Percentiles rank a stretch among this genome's conserved stretches.
Evolutionary conservation across 1,140 invertebrate species (phyloP).

Genomic region (Pemphigus obesinymphae): DNA sequence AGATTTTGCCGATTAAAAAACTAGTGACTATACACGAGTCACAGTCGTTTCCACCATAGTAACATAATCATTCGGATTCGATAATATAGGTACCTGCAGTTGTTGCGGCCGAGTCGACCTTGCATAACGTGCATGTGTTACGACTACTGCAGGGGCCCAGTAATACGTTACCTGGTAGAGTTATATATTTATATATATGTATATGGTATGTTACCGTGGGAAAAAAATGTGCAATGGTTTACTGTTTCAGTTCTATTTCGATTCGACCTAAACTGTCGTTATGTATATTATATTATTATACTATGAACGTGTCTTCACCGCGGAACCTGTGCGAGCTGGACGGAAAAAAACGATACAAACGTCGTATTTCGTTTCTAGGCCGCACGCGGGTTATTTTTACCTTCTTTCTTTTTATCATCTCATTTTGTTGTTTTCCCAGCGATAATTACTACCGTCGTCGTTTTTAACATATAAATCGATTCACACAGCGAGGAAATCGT

Average conservation of each 20-base stretch:
- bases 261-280: neutral
- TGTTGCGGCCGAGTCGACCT: neutral
- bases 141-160: neutral
- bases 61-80: neutral
- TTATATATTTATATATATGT: neutral
- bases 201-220: constrained; percentile 17
- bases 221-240: constrained; percentile 28
- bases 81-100: too few relatives aligned
- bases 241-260: constrained; percentile 14
- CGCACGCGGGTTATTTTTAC: neutral
- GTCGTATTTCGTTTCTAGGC: neutral
- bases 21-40: too few relatives aligned
- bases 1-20: too few relatives aligned
- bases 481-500: constrained; percentile 2
- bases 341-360: neutral
- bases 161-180: neutral
- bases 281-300: neutral
- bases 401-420: neutral
- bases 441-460: neutral
- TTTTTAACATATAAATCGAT: neutral
- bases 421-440: neutral
- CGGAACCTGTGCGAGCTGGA: neutral
- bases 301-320: neutral
- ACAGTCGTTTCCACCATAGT: too few relatives aligned
- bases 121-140: neutral